Conservation (phyloP, 2,888 invertebrate species). For the Epistrophe eligans region DNA sequence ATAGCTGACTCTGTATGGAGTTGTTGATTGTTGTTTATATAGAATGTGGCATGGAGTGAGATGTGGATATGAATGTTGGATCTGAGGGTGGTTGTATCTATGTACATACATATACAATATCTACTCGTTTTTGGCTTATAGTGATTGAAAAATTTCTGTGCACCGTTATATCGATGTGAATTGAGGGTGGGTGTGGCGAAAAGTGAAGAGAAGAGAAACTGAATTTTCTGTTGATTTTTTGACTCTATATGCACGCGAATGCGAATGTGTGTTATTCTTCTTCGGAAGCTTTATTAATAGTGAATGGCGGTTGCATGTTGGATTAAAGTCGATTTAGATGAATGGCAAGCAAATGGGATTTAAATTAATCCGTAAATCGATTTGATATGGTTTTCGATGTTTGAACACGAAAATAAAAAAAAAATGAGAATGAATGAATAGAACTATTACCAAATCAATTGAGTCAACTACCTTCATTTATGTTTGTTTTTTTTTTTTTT, state of each 20-base stretch:
- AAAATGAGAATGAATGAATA: background rate
- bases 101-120: no score
- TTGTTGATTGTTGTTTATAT: constrained; percentile 55
- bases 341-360: constrained; percentile 39
- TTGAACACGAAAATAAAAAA: constrained; percentile 33
- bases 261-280: constrained; percentile 9
- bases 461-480: constrained; percentile 1
- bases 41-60: background rate
- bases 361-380: constrained; percentile 38
- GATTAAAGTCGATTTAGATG: constrained; percentile 55
- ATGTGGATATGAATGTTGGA: constrained; percentile 8
- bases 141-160: constrained; percentile 57
- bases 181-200: background rate
- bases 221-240: constrained; percentile 34
- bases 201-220: background rate
- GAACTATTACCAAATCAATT: constrained; percentile 11
- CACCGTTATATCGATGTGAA: constrained; percentile 33
- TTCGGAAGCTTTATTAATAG: constrained; percentile 15
- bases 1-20: constrained; percentile 18
- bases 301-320: constrained; percentile 49
- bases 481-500: background rate
- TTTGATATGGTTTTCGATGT: constrained; percentile 30
- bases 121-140: constrained; percentile 30
- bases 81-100: background rate
- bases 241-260: constrained; percentile 2